Base-by-base conservation (phyloP, 2,797 vertebrate species). In the Alosa sapidissima region DNA sequence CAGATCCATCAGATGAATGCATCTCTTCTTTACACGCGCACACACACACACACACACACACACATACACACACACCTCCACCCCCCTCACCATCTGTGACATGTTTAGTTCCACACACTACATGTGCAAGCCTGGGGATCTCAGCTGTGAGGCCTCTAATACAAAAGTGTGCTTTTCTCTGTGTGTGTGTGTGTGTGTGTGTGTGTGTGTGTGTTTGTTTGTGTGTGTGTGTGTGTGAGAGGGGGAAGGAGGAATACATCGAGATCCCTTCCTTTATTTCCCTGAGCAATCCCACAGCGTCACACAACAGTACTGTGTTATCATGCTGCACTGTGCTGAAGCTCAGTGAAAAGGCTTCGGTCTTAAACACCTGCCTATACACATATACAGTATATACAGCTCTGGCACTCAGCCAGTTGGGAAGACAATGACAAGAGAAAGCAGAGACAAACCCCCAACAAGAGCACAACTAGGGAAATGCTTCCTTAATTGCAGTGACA, bases 1-100 rank as follows among this genome's bases (percentile, higher is more conserved):
- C 87, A 85, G 85, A 88, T 86, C 83, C 83, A 89, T 84, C 89
- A 89, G 88, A 86, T 86, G 86, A 89, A 78, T 78, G 72, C 72
- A 45, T 78, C 72, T 47, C 72, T 47, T 47, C 41, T 47, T 21
- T 28, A 19, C 68, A 14, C 33, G 4, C 14, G 19, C 68, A 86
- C 83, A 82, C 81, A 68, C 83, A 81, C 58, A 49, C 75, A 84
- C 85, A 45, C 11, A 68, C 83, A 19, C 60, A 82, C 81, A 45
- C 48, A 81, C 81, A 55, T 33, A 52, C 33, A 52, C 49, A 89
- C 84, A 81, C n/a, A 28, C 47, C 68, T 14, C 65, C 24, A 72
- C 28, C 28, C 28, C 24, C 65, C 16, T 13, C 72, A 47, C 72
- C 72, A 78, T 78, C 72, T 78, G 72, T 47, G 72, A 78, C 72